Evolutionary conservation across 2,113 vertebrate species (phyloP).

Genomic region (Scartelaos histophorus): DNA sequence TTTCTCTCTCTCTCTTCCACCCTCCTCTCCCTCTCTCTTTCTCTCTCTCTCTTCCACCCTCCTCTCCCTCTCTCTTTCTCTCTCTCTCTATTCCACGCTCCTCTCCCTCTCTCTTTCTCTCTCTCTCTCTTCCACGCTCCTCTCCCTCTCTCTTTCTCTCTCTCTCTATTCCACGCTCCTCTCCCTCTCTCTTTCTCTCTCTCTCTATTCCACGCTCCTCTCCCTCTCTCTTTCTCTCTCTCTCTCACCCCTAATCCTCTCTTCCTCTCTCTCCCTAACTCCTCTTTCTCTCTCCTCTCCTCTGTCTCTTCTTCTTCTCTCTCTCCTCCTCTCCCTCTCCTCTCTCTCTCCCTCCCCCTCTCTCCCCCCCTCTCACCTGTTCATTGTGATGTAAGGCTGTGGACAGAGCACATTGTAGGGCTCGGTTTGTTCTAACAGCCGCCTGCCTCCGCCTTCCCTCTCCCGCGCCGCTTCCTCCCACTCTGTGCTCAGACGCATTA

Average conservation of each 20-base stretch:
- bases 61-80: no score
- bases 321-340: background rate
- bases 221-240: background rate
- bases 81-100: no score
- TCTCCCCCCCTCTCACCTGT: background rate
- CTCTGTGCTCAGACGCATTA: background rate
- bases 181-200: background rate
- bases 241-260: no score
- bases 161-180: no score
- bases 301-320: background rate
- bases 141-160: no score
- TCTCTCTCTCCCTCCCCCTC: background rate
- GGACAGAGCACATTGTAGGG: background rate
- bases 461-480: conserved; percentile 1
- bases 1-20: no score
- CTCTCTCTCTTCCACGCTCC: no score
- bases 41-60: no score
- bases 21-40: no score
- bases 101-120: no score
- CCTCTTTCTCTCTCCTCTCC: background rate
- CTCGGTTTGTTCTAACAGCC: background rate
- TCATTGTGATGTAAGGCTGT: background rate
- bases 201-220: background rate
- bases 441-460: background rate
- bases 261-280: background rate